Evolutionary conservation across 1,140 invertebrate genomes (phyloP), one percentile per base, ranked within the genome.

Genomic region (Drosophila kohkoa): DNA sequence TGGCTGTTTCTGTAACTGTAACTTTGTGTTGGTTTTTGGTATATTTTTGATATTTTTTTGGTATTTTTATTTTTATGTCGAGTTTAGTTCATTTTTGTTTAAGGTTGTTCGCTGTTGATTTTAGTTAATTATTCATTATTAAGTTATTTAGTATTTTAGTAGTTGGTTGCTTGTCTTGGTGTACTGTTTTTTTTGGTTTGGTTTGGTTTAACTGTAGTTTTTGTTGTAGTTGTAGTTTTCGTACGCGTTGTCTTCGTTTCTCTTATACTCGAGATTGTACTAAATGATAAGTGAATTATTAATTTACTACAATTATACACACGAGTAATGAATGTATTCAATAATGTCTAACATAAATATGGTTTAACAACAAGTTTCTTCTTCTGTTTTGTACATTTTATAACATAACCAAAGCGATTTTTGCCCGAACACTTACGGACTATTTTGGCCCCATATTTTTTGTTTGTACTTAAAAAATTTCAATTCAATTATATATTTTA

Each of bases 351-450:
- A 35, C 13, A 54, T 68, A 57, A 62, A 49, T 71, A 82, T 63
- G 57, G 46, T 70, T 59, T 76, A 66, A 70, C 60, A 70, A 75
- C 72, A 79, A 76, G 71, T 67, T 20, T 63, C 38, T 11, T 70
- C 54, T 71, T 76, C 57, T 75, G 32, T 57, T 51, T 78, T 77
- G 73, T 72, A 76, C 69, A 76, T 76, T 77, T 78, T 68, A 79
- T 25, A 72, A 91, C 70, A 83, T 85, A 76, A 81, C 90, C 78
- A 92, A 83, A 82, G 79, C 89, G 88, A 91, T 82, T 91, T 92
- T 92, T 77, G 75, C 78, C 91, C 91, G 90, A 92, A 92, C 88
- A 92, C 91, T 92, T 92, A 92, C 90, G 86, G 82, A 92, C 91
- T 91, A 92, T 89, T 83, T 81, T 92, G 90, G 91, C 91, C 91